phyloP scores from a whole-genome alignment of 2,113 vertebrate species.

The Semnopithecus entellus region DNA sequence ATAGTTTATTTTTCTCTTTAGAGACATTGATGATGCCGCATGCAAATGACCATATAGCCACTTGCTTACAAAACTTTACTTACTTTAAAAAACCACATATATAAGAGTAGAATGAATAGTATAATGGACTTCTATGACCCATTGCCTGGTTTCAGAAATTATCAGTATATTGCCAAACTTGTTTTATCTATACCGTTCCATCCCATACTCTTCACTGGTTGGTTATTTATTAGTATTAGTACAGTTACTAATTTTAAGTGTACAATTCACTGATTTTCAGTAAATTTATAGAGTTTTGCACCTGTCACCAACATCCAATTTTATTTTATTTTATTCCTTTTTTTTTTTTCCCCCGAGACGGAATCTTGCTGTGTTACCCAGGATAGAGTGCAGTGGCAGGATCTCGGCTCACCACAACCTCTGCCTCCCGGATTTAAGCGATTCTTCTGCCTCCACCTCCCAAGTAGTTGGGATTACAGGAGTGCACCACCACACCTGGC shows the following conservation, averaged over 20 bases:
- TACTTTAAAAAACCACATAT: background rate
- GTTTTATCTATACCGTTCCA: background rate
- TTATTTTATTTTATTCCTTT: background rate
- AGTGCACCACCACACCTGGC: no score
- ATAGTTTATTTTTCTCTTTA: background rate
- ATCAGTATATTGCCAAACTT: background rate
- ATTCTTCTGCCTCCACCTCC: no score
- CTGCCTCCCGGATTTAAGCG: no score
- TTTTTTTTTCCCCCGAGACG: fast-evolving
- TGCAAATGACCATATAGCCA: background rate
- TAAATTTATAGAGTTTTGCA: background rate
- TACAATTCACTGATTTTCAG: background rate
- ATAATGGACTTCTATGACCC: background rate
- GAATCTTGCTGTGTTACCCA: no score
- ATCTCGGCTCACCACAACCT: no score
- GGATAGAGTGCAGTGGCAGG: no score
- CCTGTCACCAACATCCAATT: background rate
- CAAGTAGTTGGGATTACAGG: no score
- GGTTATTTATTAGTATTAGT: no score
- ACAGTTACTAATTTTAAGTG: no score
- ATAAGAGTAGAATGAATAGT: background rate
- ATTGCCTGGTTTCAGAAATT: background rate
- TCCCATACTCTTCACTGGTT: background rate
- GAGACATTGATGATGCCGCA: background rate
- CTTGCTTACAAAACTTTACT: background rate